Evolutionary conservation across 2,113 vertebrate genomes (phyloP), one percentile per base, ranked within the genome.

Genomic region (Pelecanoides urinatrix): DNA sequence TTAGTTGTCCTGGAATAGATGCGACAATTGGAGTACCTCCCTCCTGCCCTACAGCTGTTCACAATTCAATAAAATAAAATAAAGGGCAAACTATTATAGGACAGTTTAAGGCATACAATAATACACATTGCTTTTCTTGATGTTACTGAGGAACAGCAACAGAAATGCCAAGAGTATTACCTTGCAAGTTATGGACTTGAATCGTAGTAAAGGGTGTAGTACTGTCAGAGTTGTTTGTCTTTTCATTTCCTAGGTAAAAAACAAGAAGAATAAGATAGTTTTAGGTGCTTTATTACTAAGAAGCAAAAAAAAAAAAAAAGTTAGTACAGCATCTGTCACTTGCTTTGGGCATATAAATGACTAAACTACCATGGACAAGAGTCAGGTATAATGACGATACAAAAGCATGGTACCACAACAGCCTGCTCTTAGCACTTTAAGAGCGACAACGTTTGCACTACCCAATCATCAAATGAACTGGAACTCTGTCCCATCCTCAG

Each of bases 191-290:
- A 16, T 1, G 0, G 3, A 3, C 30, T 52, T 50, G 21, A 71
- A 2, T 36, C 0, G 0, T 9, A 73, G n/a, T 16, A 44, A 13
- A 22, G 50, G 36, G 3, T 25, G 30, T 7, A 66, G 61, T 32
- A 55, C 21, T 17, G 50, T 3, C 83, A 10, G 6, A 42, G 29
- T 16, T n/a, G 26, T 26, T 38, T 2, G 3, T 16, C 7, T n/a
- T 34, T 92, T 71, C 81, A 87, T 42, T 82, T 85, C 40, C 81
- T 72, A 76, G 15, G 72, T 47, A 29, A 92, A 94, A 63, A 36
- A 1, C 18, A 83, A 45, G 20, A 79, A 63, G 11, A 86, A 5
- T 6, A 66, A 75, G 21, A 76, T 4, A 2, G 1, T 13, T 94
- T 94, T 77, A 91, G n/a, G 15, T 38, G 27, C 11, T 89, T 91